Conservation (phyloP, 35 echinoderm and acorn worm species). For the Apostichopus californicus region DNA sequence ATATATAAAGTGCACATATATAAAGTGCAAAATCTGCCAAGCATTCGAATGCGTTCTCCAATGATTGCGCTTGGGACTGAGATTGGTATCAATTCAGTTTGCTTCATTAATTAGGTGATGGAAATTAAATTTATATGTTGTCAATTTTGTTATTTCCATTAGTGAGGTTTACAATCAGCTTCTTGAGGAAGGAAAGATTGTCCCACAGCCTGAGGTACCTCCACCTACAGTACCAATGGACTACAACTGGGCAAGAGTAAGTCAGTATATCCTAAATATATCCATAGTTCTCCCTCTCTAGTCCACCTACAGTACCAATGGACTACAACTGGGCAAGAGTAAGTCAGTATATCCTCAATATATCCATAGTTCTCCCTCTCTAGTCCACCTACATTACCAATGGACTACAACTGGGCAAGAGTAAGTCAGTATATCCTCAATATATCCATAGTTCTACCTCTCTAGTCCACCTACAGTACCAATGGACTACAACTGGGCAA, state of each 20-base stretch:
- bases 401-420: conserved; percentile 82
- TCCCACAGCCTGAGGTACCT: conserved; percentile 80
- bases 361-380: no score
- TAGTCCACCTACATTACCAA: conserved; percentile 88
- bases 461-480: conserved; percentile 84
- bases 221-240: conserved; percentile 99
- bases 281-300: no score
- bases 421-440: neutral
- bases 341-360: neutral
- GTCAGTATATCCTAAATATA: neutral
- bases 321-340: conserved; percentile 75
- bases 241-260: conserved; percentile 66
- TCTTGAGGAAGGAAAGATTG: conserved; percentile 73
- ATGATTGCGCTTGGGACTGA: no score
- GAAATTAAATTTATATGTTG: no score
- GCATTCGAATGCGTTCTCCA: no score
- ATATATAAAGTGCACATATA: no score
- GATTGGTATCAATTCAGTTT: no score
- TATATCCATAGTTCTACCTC: no score
- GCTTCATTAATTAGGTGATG: no score
- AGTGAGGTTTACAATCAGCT: conserved; percentile 89
- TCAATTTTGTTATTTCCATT: neutral
- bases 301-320: conserved; percentile 96
- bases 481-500: conserved; percentile 86
- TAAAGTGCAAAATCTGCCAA: no score